A percentile compares a stretch with the other conserved stretches of the same genome.
These are phyloP conservation scores for Apocheima hispidaria DNA, from an alignment of 2,888 invertebrate genomes.

Conservation along the genomic window DNA sequence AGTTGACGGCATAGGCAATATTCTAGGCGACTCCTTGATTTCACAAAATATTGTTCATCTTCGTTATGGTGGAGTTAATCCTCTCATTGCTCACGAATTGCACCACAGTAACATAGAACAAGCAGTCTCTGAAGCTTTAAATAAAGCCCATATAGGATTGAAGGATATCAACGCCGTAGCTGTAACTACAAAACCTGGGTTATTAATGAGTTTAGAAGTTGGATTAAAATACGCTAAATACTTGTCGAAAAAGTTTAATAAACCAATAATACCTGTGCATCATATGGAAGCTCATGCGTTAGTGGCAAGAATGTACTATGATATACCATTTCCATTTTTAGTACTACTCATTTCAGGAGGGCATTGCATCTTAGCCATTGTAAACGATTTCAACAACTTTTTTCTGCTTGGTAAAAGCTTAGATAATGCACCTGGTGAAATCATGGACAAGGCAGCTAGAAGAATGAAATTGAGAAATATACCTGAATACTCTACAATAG, in stretches of 20 bases:
- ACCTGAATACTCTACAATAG: constrained; percentile 89
- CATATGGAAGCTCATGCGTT: constrained; percentile 99
- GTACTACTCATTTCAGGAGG: constrained; percentile 97
- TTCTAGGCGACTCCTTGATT: constrained; percentile 92
- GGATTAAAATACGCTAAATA: constrained; percentile 94
- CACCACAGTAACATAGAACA: constrained; percentile 92
- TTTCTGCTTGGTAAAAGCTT: constrained; percentile 91
- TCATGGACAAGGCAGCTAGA: constrained; percentile 96
- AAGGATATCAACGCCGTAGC: constrained; percentile 94
- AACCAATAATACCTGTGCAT: constrained; percentile 97
- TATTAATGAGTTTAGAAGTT: constrained; percentile 91
- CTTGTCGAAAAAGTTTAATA: constrained; percentile 88
- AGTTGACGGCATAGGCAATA: constrained; percentile 89
- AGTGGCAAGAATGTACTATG: constrained; percentile 90
- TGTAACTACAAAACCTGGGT: constrained; percentile 96
- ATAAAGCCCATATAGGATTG: constrained; percentile 84
- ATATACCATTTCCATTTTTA: constrained; percentile 94
- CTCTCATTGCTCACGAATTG: constrained; percentile 92
- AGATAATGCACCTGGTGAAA: constrained; percentile 97
- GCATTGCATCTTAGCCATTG: constrained; percentile 93
- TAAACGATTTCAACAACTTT: constrained; percentile 90
- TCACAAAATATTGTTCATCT: constrained; percentile 93
- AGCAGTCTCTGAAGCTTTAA: constrained; percentile 90
- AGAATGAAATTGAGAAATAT: constrained; percentile 93
- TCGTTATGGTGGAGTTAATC: constrained; percentile 94